Conservation (phyloP, 2,113 vertebrate species). For the Hoplias malabaricus region DNA sequence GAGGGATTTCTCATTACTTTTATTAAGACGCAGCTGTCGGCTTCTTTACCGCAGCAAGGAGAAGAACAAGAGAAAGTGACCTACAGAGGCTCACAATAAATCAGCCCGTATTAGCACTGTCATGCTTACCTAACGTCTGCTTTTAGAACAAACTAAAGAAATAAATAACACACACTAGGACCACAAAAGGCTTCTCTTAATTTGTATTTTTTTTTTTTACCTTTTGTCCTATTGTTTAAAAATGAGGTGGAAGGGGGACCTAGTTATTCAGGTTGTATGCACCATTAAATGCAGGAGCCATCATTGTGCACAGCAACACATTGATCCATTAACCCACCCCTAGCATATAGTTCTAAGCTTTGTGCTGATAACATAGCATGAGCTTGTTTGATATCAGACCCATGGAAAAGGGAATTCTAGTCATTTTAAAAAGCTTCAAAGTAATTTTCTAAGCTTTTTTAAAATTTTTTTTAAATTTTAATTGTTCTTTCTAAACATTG, state of each 20-base stretch:
- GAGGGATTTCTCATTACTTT: conserved; percentile 53
- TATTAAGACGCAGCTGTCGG: conserved; percentile 51
- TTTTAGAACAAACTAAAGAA: not conserved
- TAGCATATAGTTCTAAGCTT: not conserved
- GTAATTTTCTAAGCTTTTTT: too few relatives aligned
- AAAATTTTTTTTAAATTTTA: too few relatives aligned
- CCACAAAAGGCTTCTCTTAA: conserved; percentile 48
- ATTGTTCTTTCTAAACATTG: too few relatives aligned
- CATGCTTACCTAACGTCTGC: conserved; percentile 42
- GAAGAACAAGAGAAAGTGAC: conserved; percentile 36
- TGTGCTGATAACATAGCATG: too few relatives aligned
- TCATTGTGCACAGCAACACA: not conserved
- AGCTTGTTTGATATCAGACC: too few relatives aligned
- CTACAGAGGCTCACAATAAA: conserved; percentile 54
- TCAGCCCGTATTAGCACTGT: conserved; percentile 59
- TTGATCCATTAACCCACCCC: not conserved
- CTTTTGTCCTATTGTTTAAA: conserved; percentile 32
- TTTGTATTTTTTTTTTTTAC: conserved; percentile 55
- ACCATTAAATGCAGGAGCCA: not conserved
- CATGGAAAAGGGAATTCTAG: too few relatives aligned
- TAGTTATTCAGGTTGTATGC: not conserved
- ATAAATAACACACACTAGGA: not conserved
- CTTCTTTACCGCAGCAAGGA: conserved; percentile 12
- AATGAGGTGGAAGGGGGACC: conserved; percentile 32
- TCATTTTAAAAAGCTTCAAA: too few relatives aligned